These are phyloP conservation scores for Todiramphus chloris DNA, from an alignment of 2,113 vertebrate species.

Conservation along the genomic window DNA sequence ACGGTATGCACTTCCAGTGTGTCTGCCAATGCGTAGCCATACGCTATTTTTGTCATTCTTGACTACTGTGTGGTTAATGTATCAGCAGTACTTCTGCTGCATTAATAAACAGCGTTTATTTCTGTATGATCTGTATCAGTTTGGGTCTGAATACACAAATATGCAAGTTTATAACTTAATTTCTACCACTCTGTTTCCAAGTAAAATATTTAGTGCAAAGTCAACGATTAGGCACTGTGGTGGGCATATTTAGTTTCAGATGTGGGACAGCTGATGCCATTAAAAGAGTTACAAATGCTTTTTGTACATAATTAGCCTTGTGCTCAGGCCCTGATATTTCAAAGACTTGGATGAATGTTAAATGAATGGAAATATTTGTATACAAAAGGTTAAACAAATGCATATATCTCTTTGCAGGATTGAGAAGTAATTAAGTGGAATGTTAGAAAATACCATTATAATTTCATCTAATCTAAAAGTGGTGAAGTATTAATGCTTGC, in stretches of 20 bases:
- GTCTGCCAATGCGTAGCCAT: not conserved
- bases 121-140: not conserved
- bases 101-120: not conserved
- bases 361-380: not conserved
- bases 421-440: not conserved
- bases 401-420: not conserved
- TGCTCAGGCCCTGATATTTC: not conserved
- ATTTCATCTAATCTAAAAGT: not conserved
- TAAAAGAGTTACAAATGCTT: slow-evolving; percentile 5
- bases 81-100: not conserved
- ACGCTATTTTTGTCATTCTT: not conserved
- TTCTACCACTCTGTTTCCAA: not conserved
- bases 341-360: not conserved
- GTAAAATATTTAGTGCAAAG: slow-evolving; percentile 1
- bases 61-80: not conserved
- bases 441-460: not conserved
- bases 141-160: not conserved
- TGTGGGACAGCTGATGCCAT: not conserved
- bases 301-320: slow-evolving; percentile 33
- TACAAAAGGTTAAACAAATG: slow-evolving; percentile 22
- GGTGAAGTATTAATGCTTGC: not conserved
- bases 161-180: not conserved
- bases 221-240: not conserved
- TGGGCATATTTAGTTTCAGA: not conserved
- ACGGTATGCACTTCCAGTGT: not conserved